A percentile compares a stretch with the other conserved stretches of the same genome.
Conservation (phyloP, 2,888 invertebrate genomes). For the Labia minor region DNA sequence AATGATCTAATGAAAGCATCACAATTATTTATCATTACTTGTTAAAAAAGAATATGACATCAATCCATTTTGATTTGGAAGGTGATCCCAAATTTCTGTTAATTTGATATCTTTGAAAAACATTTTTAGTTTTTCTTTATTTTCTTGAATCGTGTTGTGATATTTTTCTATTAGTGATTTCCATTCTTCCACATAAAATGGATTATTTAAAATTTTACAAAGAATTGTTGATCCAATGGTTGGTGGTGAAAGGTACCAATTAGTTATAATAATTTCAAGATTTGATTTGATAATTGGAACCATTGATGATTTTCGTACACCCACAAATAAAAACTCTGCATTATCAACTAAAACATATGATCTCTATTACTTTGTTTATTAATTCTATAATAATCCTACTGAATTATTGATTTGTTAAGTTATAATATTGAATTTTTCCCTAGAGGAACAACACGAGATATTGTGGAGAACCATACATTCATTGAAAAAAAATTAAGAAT, state of each 20-base stretch:
- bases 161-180: constrained; percentile 24
- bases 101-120: constrained; percentile 67
- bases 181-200: constrained; percentile 74
- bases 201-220: constrained; percentile 64
- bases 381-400: too few species aligned
- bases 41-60: constrained; percentile 95
- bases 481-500: too few species aligned
- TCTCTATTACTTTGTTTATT: too few species aligned
- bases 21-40: constrained; percentile 47
- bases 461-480: too few species aligned
- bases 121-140: constrained; percentile 79
- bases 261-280: constrained; percentile 74
- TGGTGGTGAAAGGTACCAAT: constrained; percentile 94
- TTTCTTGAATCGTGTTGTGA: constrained; percentile 38
- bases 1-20: too few species aligned
- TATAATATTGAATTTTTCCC: too few species aligned
- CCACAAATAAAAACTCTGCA: not conserved
- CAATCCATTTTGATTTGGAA: constrained; percentile 92
- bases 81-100: constrained; percentile 93
- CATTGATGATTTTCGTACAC: not conserved
- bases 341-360: not conserved
- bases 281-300: constrained; percentile 62
- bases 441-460: too few species aligned
- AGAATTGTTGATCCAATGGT: constrained; percentile 91
- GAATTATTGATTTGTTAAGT: too few species aligned